Base-by-base conservation (phyloP, 2,113 vertebrate species). In the Dryoscopus gambensis region DNA sequence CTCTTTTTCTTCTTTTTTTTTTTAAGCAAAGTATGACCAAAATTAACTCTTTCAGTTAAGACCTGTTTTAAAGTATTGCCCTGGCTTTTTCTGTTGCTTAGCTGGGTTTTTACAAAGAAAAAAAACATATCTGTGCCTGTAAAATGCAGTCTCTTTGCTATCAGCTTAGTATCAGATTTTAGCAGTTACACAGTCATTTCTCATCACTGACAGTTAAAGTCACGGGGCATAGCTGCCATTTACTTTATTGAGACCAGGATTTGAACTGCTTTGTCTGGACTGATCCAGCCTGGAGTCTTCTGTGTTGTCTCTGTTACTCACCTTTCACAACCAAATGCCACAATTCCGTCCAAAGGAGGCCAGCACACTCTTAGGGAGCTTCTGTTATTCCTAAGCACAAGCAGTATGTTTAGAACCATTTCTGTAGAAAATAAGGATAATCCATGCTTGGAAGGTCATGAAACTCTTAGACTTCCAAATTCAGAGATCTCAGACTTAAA, bases 201-300 rank as follows among this genome's bases (percentile, higher is more conserved):
- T 94, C 89, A 93, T 88, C 83, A 42, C 65, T 87, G 88, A 75
- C 90, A 84, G 64, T 84, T 86, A 88, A 96, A 94, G 91, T 85
- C 84, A 89, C 50, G 81, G 79, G 73, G 52, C 71, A 92, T 28
- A 90, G 73, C 68, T 92, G 85, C 31, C 64, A 52, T 88, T 95
- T 94, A 90, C 82, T 84, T 94, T 81, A 74, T 8, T 90, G 52
- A 91, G 78, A 86, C 50, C 28, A 76, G 92, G 64, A 88, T 91
- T 67, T 95, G 52, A 93, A 65, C 52, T 88, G 55, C 68, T 90
- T 93, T 81, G 53, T 80, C 65, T 80, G 39, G 24, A 62, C 55
- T 77, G 44, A 95, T 90, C 24, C 85, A 77, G 63, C 13, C 71
- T 44, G 67, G 8, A 81, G 15, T 35, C 27, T 82, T 83, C 68